These are phyloP conservation scores for Pyrocephalus nanus DNA, from an alignment of 2,797 vertebrate genomes.

Conservation along the genomic window DNA sequence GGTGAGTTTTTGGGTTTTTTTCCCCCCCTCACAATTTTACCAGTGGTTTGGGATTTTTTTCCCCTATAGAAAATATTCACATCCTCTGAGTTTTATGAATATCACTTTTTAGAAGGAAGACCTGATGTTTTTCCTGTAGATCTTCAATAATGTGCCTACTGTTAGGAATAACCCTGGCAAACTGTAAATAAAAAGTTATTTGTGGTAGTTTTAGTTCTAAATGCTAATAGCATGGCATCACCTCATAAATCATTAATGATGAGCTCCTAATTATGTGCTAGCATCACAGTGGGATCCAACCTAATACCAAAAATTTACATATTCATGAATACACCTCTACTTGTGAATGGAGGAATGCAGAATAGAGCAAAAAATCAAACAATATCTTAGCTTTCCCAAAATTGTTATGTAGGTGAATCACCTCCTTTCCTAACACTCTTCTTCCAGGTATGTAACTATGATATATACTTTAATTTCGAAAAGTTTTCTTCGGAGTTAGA, in stretches of 20 bases:
- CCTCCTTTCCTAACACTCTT: neutral
- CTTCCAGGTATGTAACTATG: neutral
- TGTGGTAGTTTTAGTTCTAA: conserved; percentile 30
- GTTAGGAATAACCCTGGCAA: neutral
- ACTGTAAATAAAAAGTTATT: neutral
- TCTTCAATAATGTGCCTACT: neutral
- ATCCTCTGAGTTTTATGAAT: neutral
- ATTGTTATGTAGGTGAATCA: neutral
- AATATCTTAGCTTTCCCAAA: neutral
- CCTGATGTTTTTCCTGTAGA: neutral
- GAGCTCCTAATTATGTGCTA: conserved; percentile 46
- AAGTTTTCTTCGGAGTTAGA: neutral
- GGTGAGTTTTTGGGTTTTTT: neutral
- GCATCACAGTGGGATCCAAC: conserved; percentile 35
- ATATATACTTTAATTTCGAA: neutral
- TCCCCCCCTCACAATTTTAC: neutral
- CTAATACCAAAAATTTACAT: conserved; percentile 18
- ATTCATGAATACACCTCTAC: conserved; percentile 17
- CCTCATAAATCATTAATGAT: conserved; percentile 48
- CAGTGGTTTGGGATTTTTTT: neutral
- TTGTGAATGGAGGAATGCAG: neutral
- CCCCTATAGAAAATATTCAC: neutral
- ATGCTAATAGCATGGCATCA: conserved; percentile 12
- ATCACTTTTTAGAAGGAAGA: neutral
- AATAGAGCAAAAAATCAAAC: neutral